Evolutionary conservation across 2,888 invertebrate species (phyloP).

Genomic region (Aphodius sticticus): DNA sequence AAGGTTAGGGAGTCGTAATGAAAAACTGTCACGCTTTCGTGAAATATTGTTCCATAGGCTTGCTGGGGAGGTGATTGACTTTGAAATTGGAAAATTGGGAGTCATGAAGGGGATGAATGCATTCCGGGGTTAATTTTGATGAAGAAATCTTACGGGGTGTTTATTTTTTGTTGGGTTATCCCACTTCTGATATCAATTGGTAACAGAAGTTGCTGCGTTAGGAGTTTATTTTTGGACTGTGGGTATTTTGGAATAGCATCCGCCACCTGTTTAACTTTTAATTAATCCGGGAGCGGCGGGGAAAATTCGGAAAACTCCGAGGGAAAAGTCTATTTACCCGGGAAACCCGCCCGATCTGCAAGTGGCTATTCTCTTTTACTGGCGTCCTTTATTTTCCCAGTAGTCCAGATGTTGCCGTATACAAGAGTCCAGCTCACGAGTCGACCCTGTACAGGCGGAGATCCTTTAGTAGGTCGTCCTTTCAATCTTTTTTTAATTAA

Average conservation of each 20-base stretch:
- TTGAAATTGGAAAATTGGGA: background rate
- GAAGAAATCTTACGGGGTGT: too few relatives aligned
- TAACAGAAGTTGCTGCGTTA: too few relatives aligned
- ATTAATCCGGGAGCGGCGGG: background rate
- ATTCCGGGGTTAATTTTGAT: too few relatives aligned
- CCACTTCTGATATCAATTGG: too few relatives aligned
- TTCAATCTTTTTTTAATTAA: background rate
- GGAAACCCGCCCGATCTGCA: background rate
- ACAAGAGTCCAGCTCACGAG: background rate
- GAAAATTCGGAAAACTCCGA: background rate
- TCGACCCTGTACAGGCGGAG: too few relatives aligned
- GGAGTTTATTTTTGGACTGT: too few relatives aligned
- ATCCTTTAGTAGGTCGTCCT: too few relatives aligned
- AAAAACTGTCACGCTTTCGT: slow-evolving; percentile 19
- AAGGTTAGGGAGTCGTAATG: slow-evolving; percentile 5
- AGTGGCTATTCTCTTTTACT: background rate
- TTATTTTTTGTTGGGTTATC: too few relatives aligned
- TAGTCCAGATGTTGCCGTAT: background rate
- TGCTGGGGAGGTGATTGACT: background rate
- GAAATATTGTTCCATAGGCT: slow-evolving; percentile 15
- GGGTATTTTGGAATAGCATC: too few relatives aligned
- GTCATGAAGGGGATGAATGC: background rate
- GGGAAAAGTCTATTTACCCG: background rate
- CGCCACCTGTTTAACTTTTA: background rate
- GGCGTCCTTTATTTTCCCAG: background rate